These are phyloP conservation scores for Zosterops borbonicus DNA, from an alignment of 2,113 vertebrate genomes.

Conservation along the genomic window DNA sequence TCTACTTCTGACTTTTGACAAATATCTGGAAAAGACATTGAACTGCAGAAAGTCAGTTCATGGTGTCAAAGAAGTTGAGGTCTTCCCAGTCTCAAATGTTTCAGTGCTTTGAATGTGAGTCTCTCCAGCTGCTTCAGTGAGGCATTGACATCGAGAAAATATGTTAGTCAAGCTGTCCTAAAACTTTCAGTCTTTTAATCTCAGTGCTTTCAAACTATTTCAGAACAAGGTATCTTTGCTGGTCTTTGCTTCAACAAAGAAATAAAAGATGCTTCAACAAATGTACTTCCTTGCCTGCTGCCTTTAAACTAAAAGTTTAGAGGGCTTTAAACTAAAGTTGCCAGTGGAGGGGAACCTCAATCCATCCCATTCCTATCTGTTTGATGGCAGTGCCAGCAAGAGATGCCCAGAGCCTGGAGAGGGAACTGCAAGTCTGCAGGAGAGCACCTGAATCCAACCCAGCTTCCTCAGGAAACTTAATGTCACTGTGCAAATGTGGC, in stretches of 20 bases:
- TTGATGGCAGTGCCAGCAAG: not conserved
- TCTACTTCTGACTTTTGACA: not conserved
- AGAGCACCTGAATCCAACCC: not conserved
- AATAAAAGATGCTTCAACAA: not conserved
- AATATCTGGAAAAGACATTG: not conserved
- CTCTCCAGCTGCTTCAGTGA: slow-evolving; percentile 19
- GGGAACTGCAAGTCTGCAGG: not conserved
- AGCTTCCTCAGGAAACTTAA: not conserved
- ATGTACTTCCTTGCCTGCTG: not conserved
- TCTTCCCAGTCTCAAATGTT: not conserved
- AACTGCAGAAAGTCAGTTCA: not conserved
- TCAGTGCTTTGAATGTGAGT: not conserved
- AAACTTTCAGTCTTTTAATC: slow-evolving; percentile 23
- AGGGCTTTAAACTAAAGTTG: not conserved
- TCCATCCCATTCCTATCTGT: not conserved
- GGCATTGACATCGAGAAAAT: not conserved
- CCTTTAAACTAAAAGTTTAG: not conserved
- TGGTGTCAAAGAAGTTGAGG: slow-evolving; percentile 1
- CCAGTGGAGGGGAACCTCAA: not conserved
- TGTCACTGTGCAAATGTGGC: not conserved
- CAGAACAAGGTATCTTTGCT: not conserved
- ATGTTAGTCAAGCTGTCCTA: slow-evolving; percentile 16
- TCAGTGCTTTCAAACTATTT: not conserved
- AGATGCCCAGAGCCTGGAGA: not conserved
- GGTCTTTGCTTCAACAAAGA: not conserved